phyloP scores from a whole-genome alignment of 92 coral and sea anemone genomes.

The Heliopora coerulea region DNA sequence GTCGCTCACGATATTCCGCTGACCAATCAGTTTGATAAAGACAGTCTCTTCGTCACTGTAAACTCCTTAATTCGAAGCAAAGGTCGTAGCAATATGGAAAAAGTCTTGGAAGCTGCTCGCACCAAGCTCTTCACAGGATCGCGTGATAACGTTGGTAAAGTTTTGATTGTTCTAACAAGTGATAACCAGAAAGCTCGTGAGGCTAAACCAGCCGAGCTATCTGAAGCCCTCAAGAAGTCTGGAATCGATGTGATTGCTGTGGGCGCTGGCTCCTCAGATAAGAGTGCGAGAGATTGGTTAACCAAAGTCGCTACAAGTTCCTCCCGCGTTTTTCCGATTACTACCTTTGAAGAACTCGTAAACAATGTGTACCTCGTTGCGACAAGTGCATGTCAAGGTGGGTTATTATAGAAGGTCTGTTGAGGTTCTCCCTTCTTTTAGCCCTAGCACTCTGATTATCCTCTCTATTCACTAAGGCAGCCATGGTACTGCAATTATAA shows the following conservation, averaged over 20 bases:
- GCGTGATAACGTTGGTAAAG: conserved; percentile 33
- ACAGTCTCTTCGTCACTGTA: conserved; percentile 36
- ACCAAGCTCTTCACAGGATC: conserved; percentile 39
- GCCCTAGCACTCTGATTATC: too few relatives aligned
- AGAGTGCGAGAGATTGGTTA: conserved; percentile 18
- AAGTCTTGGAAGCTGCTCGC: conserved; percentile 36
- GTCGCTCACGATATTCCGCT: conserved; percentile 36
- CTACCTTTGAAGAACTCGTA: conserved; percentile 76
- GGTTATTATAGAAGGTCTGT: too few relatives aligned
- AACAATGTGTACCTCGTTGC: conserved; percentile 73
- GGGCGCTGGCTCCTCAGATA: conserved; percentile 31
- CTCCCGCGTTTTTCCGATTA: conserved; percentile 58
- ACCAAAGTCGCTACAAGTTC: conserved; percentile 27
- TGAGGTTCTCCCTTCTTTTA: too few relatives aligned
- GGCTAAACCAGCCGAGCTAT: background rate
- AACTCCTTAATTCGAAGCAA: conserved; percentile 33
- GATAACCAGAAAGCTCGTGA: background rate
- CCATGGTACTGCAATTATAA: too few relatives aligned
- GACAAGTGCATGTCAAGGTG: conserved; percentile 79
- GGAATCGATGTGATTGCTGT: conserved; percentile 34
- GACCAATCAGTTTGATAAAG: conserved; percentile 43
- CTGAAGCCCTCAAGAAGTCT: conserved; percentile 41
- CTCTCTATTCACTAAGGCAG: too few relatives aligned
- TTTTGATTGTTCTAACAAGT: conserved; percentile 17
- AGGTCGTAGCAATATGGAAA: conserved; percentile 4